Conservation (phyloP, 1,140 invertebrate species). For the Hormaphis cornu region DNA sequence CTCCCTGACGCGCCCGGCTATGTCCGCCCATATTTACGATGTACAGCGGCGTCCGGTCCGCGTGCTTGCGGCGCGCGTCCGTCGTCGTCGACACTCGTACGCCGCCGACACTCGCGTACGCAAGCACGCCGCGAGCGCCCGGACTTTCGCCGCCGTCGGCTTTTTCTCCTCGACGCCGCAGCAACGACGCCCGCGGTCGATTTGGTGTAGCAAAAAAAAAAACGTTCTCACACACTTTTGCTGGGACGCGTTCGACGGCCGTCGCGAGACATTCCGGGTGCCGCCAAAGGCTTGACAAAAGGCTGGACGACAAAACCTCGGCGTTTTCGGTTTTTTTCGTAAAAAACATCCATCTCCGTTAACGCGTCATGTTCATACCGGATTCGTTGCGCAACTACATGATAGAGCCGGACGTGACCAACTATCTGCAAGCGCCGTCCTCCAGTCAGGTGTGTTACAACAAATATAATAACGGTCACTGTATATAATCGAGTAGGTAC, state of each 20-base stretch:
- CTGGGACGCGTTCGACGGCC: not conserved
- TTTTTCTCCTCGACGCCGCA: not conserved
- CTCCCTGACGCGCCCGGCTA: slow-evolving; percentile 17
- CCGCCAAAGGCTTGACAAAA: not conserved
- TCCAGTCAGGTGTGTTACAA: slow-evolving; percentile 59
- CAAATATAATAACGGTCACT: not conserved
- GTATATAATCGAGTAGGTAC: not conserved
- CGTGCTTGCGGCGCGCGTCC: slow-evolving; percentile 37
- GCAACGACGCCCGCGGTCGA: not conserved
- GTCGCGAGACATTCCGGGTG: not conserved
- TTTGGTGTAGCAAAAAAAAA: not conserved
- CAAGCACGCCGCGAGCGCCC: slow-evolving; percentile 34
- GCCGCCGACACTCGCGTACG: not conserved
- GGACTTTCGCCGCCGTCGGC: slow-evolving; percentile 6
- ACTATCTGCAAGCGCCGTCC: slow-evolving; percentile 68
- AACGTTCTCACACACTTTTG: too few relatives aligned
- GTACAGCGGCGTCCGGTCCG: slow-evolving; percentile 36
- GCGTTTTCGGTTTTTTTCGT: not conserved
- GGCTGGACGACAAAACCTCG: too few relatives aligned
- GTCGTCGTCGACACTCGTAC: not conserved
- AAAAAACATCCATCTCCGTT: too few relatives aligned
- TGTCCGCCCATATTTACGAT: slow-evolving; percentile 26
- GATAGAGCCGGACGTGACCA: slow-evolving; percentile 73
- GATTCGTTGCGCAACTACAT: slow-evolving; percentile 69
- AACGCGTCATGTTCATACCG: slow-evolving; percentile 58